Evolutionary conservation across 2,888 invertebrate genomes (phyloP).

Genomic region (Magallana nippona): DNA sequence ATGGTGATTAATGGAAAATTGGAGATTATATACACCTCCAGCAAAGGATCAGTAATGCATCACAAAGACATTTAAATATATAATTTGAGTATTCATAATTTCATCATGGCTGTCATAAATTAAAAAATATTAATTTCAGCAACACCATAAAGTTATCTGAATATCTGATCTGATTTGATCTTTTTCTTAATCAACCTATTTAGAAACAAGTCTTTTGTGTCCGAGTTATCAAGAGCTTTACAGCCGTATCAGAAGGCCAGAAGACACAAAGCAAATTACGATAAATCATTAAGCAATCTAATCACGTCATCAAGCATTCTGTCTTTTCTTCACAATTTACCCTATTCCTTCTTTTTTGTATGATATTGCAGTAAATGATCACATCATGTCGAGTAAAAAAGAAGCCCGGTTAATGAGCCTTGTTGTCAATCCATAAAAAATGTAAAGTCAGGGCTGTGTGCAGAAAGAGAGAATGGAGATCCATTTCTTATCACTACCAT

Average conservation of each 20-base stretch:
- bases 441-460: background rate
- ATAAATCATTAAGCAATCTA: conserved; percentile 23
- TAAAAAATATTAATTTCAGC: background rate
- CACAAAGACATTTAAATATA: conserved; percentile 3
- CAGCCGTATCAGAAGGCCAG: background rate
- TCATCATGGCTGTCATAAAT: background rate
- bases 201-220: background rate
- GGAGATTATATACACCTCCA: background rate
- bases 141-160: conserved; percentile 6
- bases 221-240: too few relatives aligned
- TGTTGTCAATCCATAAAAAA: conserved; percentile 17
- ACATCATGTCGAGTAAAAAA: background rate
- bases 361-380: background rate
- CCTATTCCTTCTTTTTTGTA: background rate
- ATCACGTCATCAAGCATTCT: conserved; percentile 17
- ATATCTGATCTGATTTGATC: conserved; percentile 1
- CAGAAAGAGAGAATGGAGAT: background rate
- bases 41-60: conserved; percentile 1
- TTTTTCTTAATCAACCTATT: conserved; percentile 13
- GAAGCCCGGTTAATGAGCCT: conserved; percentile 16
- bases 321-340: conserved; percentile 20
- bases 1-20: background rate
- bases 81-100: conserved; percentile 1
- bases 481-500: conserved; percentile 11
- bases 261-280: background rate